Percentiles rank a stretch among this genome's conserved stretches.
Evolutionary conservation across 2,888 invertebrate genomes (phyloP).

Genomic region (Ormyrus thymus): DNA sequence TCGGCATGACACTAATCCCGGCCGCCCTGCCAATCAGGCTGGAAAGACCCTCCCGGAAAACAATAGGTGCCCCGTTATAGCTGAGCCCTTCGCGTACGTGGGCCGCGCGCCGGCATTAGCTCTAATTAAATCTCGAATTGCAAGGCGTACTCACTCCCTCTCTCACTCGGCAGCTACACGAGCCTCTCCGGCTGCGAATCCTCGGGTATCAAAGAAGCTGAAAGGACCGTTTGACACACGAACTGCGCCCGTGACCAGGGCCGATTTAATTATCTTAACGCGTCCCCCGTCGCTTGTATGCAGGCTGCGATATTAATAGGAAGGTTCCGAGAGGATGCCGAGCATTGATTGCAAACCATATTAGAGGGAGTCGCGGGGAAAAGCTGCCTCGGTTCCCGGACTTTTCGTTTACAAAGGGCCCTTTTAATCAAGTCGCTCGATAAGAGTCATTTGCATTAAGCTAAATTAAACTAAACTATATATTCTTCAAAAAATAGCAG

Average conservation of each 20-base stretch:
- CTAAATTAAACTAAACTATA: no score
- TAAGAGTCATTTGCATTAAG: no score
- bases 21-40: conserved; percentile 62
- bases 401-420: not conserved
- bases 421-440: not conserved
- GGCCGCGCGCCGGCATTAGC: conserved; percentile 58
- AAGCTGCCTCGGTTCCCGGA: no score
- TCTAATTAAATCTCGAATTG: conserved; percentile 71
- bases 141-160: conserved; percentile 56
- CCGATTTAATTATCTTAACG: conserved; percentile 62
- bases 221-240: conserved; percentile 66
- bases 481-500: not conserved
- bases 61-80: conserved; percentile 44
- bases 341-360: no score
- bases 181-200: conserved; percentile 36
- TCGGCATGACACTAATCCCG: conserved; percentile 63
- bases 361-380: no score
- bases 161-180: conserved; percentile 17
- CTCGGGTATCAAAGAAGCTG: conserved; percentile 67
- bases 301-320: no score
- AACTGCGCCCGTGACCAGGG: conserved; percentile 59
- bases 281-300: not conserved
- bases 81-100: not conserved
- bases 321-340: no score
- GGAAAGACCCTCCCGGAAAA: conserved; percentile 59